Conservation (phyloP, 1,140 invertebrate species). For the Neodiprion virginianus region DNA sequence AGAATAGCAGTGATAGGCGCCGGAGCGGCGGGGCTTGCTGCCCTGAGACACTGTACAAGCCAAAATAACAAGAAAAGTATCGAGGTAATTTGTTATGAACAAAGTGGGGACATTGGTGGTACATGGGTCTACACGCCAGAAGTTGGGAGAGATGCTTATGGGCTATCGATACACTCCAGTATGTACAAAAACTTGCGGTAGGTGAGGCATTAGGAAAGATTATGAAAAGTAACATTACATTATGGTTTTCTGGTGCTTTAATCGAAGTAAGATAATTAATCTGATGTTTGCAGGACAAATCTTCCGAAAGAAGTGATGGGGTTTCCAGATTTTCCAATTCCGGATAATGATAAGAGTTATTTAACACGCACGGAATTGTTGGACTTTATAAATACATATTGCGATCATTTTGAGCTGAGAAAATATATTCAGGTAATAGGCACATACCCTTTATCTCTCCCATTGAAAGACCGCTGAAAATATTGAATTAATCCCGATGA, state of each 20-base stretch:
- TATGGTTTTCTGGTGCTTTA: no score
- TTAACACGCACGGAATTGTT: conserved; percentile 80
- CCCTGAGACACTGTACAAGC: conserved; percentile 66
- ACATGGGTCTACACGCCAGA: conserved; percentile 85
- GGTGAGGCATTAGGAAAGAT: conserved; percentile 25
- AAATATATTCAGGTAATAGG: conserved; percentile 73
- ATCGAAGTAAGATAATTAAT: background rate
- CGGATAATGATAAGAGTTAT: conserved; percentile 75
- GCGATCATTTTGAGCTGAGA: conserved; percentile 73
- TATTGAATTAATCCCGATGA: conserved; percentile 1
- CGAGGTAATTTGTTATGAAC: conserved; percentile 57
- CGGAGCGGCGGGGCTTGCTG: conserved; percentile 70
- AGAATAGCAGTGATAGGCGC: conserved; percentile 71
- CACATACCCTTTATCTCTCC: conserved; percentile 20
- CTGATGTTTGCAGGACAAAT: conserved; percentile 72
- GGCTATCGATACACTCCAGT: conserved; percentile 84
- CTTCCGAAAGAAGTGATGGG: conserved; percentile 84
- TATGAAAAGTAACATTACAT: no score
- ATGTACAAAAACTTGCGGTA: conserved; percentile 87
- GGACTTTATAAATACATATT: conserved; percentile 81
- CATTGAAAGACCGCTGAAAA: background rate
- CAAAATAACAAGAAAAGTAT: conserved; percentile 14
- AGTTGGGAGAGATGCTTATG: conserved; percentile 74
- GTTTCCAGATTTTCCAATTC: conserved; percentile 77
- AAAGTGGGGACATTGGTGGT: conserved; percentile 80